Evolutionary conservation across 2,113 vertebrate genomes (phyloP).

Genomic region (Leucopternis melanops): DNA sequence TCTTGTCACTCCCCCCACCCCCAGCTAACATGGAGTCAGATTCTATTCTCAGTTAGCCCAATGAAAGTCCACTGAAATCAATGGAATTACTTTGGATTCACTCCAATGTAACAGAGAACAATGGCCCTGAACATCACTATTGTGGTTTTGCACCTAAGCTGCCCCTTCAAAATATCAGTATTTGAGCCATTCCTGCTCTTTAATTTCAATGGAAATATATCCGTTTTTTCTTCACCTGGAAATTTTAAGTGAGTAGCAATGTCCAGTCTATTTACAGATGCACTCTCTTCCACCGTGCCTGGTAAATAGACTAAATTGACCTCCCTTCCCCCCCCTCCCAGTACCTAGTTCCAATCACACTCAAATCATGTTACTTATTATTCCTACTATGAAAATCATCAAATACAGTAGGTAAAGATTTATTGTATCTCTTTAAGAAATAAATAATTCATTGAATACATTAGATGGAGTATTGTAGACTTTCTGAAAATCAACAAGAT

Average conservation of each 20-base stretch:
- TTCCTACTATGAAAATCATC: conserved; percentile 68
- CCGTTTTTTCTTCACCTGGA: not conserved
- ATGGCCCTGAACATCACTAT: not conserved
- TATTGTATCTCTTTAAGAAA: conserved; percentile 67
- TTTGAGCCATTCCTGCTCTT: not conserved
- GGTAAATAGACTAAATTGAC: conserved; percentile 36
- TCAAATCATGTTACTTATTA: conserved; percentile 65
- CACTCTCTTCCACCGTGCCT: not conserved
- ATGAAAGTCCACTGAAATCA: conserved; percentile 43
- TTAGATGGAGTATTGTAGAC: conserved; percentile 61
- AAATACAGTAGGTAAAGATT: conserved; percentile 66
- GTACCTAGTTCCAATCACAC: conserved; percentile 47
- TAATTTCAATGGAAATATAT: not conserved
- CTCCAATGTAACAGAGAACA: not conserved
- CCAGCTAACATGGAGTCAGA: conserved; percentile 19
- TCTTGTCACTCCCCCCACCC: not conserved
- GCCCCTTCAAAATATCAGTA: not conserved
- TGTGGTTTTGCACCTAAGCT: conserved; percentile 13
- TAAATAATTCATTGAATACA: conserved; percentile 69
- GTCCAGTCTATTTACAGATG: not conserved
- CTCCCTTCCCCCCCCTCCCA: not conserved
- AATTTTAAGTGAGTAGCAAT: not conserved
- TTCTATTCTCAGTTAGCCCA: conserved; percentile 39
- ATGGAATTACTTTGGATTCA: conserved; percentile 35
- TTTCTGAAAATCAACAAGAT: conserved; percentile 61